Evolutionary conservation across 2,888 invertebrate species (phyloP).

Genomic region (Linyphia triangularis): DNA sequence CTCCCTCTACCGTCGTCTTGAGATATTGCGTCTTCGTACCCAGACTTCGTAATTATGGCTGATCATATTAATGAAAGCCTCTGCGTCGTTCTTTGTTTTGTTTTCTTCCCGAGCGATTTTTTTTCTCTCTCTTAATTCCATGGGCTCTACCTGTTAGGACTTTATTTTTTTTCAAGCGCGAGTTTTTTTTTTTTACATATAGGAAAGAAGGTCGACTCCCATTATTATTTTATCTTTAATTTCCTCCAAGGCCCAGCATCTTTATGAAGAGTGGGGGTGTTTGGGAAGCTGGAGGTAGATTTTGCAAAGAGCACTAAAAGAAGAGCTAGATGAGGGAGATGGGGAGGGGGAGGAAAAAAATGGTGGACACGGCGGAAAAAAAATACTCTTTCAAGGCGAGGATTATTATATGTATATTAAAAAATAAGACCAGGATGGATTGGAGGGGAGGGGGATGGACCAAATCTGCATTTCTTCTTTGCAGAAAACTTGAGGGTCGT

Average conservation of each 20-base stretch:
- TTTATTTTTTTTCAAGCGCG: slow-evolving; percentile 36
- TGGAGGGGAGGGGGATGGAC: slow-evolving; percentile 8
- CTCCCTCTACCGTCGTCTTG: slow-evolving; percentile 62
- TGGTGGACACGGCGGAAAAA: slow-evolving; percentile 56
- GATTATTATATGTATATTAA: slow-evolving; percentile 75
- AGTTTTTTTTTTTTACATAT: slow-evolving; percentile 34
- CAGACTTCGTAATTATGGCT: slow-evolving; percentile 75
- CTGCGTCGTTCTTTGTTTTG: slow-evolving; percentile 62
- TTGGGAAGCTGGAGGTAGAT: slow-evolving; percentile 31
- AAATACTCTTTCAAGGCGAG: slow-evolving; percentile 52
- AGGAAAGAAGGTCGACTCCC: slow-evolving; percentile 46
- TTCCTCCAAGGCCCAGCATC: slow-evolving; percentile 66
- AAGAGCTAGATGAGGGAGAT: slow-evolving; percentile 24
- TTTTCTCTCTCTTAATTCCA: slow-evolving; percentile 24
- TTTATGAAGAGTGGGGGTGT: slow-evolving; percentile 69
- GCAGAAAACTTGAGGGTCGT: slow-evolving; percentile 31
- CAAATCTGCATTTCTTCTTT: slow-evolving; percentile 19
- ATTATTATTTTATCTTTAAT: slow-evolving; percentile 75
- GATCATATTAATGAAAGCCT: slow-evolving; percentile 75
- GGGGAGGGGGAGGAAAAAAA: slow-evolving; percentile 16
- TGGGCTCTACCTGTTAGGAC: slow-evolving; percentile 14
- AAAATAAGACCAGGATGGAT: slow-evolving; percentile 62
- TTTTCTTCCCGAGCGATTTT: slow-evolving; percentile 49
- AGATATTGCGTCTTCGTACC: slow-evolving; percentile 62
- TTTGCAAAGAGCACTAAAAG: slow-evolving; percentile 50